Percentiles rank a stretch among this genome's conserved stretches.
Conservation (phyloP, 1,140 invertebrate genomes). For the Oncopodura yosiiana region DNA sequence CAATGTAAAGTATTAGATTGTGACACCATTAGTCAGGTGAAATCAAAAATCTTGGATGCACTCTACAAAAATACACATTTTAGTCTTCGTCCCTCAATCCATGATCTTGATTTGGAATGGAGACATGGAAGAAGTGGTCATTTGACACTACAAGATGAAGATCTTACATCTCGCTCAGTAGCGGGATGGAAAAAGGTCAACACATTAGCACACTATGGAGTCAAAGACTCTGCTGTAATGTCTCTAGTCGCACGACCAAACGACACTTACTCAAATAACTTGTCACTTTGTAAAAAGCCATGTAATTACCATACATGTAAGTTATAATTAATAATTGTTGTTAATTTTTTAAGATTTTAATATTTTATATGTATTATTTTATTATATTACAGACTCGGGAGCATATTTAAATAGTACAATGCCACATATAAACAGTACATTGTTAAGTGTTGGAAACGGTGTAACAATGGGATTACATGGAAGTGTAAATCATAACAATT, state of each 20-base stretch:
- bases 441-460: constrained; percentile 29
- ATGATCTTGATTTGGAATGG: constrained; percentile 89
- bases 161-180: constrained; percentile 79
- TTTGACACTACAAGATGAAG: constrained; percentile 83
- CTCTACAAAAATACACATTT: constrained; percentile 94
- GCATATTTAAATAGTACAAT: constrained; percentile 34
- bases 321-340: not conserved
- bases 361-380: constrained; percentile 4
- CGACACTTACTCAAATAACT: constrained; percentile 55
- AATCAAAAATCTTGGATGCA: constrained; percentile 94
- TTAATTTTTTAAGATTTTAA: not conserved
- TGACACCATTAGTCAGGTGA: constrained; percentile 97
- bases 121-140: constrained; percentile 82
- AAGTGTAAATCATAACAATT: not conserved
- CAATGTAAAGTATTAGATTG: constrained; percentile 94
- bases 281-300: constrained; percentile 63
- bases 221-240: constrained; percentile 89
- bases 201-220: constrained; percentile 83
- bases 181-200: constrained; percentile 84
- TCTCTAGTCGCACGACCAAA: constrained; percentile 79
- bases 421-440: too few relatives aligned
- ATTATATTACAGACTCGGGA: constrained; percentile 29
- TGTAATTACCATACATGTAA: constrained; percentile 42
- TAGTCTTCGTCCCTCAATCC: constrained; percentile 76
- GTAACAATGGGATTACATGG: constrained; percentile 14